Evolutionary conservation across 2,888 invertebrate genomes (phyloP).

Genomic region (Nymphalis polychloros): DNA sequence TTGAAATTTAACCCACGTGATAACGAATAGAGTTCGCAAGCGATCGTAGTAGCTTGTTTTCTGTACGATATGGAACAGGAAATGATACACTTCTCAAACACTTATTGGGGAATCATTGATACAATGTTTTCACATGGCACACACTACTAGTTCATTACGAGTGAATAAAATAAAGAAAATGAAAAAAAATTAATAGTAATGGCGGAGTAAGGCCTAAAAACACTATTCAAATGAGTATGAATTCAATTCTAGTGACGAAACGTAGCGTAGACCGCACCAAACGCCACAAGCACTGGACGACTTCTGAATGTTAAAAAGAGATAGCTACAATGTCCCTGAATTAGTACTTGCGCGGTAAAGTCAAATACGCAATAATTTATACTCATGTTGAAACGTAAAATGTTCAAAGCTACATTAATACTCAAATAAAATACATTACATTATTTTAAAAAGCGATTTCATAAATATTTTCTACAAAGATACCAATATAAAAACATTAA

Average conservation of each 20-base stretch:
- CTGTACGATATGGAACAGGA: constrained; percentile 72
- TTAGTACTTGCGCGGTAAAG: constrained; percentile 77
- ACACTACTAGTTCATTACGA: constrained; percentile 26
- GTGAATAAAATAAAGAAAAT: constrained; percentile 51
- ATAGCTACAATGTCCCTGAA: constrained; percentile 62
- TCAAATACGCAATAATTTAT: constrained; percentile 57
- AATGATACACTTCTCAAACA: constrained; percentile 71
- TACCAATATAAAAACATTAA: constrained; percentile 25
- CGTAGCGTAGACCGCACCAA: constrained; percentile 59
- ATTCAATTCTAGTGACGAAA: constrained; percentile 72
- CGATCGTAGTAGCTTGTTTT: constrained; percentile 76
- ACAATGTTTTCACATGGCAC: constrained; percentile 39
- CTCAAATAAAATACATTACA: not conserved
- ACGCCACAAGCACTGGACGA: constrained; percentile 52
- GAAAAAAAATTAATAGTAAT: constrained; percentile 64
- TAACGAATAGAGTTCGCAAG: constrained; percentile 76
- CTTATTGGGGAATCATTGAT: constrained; percentile 46
- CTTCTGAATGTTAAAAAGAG: constrained; percentile 63
- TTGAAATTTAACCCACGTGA: constrained; percentile 81
- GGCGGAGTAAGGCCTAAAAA: constrained; percentile 76
- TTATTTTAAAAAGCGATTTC: constrained; percentile 6
- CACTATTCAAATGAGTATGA: constrained; percentile 64
- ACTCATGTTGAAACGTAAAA: constrained; percentile 1
- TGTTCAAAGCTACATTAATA: not conserved
- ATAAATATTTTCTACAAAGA: not conserved